phyloP scores from a whole-genome alignment of 1,140 invertebrate species.

The Papilio dardanus region DNA sequence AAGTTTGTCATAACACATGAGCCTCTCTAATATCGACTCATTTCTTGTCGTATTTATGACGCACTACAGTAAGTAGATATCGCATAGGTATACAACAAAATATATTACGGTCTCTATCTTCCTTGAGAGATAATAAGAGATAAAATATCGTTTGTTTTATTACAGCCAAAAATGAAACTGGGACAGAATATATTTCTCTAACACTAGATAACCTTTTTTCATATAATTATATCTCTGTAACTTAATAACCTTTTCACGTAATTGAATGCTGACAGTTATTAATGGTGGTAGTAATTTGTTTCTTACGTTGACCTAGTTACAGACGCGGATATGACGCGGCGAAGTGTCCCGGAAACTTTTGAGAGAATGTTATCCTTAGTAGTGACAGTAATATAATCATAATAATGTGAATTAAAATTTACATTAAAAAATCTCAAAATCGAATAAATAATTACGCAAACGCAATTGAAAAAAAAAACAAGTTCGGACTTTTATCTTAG shows the following conservation, averaged over 20 bases:
- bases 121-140: neutral
- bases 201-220: neutral
- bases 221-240: constrained; percentile 3
- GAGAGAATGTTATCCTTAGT: neutral
- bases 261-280: constrained; percentile 17
- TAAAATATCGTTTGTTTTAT: neutral
- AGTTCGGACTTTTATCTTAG: too few relatives aligned
- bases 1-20: too few relatives aligned
- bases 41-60: too few relatives aligned
- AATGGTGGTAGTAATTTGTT: constrained; percentile 23
- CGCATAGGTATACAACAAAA: too few relatives aligned
- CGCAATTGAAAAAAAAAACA: too few relatives aligned
- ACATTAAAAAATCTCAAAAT: too few relatives aligned
- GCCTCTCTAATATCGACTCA: too few relatives aligned
- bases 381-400: neutral
- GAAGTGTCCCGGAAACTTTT: neutral
- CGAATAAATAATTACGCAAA: too few relatives aligned
- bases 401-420: neutral
- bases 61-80: too few relatives aligned
- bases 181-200: neutral
- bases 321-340: neutral
- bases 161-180: neutral
- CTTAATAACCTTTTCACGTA: constrained; percentile 14
- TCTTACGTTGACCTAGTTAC: constrained; percentile 13
- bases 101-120: too few relatives aligned